Evolutionary conservation across 2,113 vertebrate species (phyloP).

Genomic region (Burhinus oedicnemus): DNA sequence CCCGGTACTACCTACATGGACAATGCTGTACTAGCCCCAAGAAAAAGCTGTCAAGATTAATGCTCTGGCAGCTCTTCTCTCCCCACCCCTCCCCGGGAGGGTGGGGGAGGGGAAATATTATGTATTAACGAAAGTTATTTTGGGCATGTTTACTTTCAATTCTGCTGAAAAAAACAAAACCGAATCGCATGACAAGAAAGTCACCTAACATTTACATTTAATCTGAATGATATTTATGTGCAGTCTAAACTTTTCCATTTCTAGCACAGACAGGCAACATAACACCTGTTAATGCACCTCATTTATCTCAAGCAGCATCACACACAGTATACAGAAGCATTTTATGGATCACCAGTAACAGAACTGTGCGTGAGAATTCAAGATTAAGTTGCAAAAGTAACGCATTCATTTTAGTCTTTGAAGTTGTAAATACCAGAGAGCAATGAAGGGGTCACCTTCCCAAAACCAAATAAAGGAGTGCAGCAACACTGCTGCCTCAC

Average conservation of each 20-base stretch:
- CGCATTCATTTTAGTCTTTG: fast-evolving
- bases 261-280: fast-evolving
- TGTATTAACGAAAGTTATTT: background rate
- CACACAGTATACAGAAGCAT: fast-evolving
- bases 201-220: background rate
- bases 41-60: background rate
- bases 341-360: background rate
- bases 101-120: background rate
- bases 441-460: too few relatives aligned
- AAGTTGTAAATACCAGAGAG: background rate
- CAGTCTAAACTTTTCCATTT: too few relatives aligned
- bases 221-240: fast-evolving
- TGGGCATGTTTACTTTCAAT: background rate
- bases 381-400: background rate
- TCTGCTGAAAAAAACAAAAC: background rate
- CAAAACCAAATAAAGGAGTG: fast-evolving
- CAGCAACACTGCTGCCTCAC: fast-evolving
- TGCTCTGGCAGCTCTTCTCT: fast-evolving
- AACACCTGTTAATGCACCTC: background rate
- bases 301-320: background rate
- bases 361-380: fast-evolving
- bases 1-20: background rate
- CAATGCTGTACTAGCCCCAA: background rate
- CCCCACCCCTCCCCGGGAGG: too few relatives aligned
- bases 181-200: fast-evolving